Conservation (phyloP, 2,113 vertebrate genomes). For the Cercocebus atys region DNA sequence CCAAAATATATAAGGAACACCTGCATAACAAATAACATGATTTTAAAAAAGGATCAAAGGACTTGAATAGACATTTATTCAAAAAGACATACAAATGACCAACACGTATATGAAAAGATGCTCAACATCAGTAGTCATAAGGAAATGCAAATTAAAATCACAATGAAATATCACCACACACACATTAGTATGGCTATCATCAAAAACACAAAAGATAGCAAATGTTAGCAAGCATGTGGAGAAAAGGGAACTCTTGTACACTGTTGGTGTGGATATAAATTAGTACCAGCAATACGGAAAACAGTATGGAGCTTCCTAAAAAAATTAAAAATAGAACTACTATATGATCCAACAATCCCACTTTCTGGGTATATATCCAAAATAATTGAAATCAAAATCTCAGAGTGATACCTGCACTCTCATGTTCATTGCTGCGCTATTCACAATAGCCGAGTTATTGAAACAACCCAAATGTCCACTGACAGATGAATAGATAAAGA, state of each 20-base stretch:
- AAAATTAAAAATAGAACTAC: background rate
- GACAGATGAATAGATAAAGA: background rate
- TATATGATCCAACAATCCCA: background rate
- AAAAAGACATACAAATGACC: background rate
- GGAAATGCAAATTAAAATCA: background rate
- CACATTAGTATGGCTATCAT: background rate
- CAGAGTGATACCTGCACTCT: background rate
- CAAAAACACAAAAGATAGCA: background rate
- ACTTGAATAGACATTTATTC: background rate
- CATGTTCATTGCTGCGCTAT: background rate
- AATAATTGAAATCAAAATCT: background rate
- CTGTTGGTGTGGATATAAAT: background rate
- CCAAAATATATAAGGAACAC: background rate
- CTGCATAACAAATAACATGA: background rate
- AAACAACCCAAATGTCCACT: background rate
- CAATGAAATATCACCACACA: background rate
- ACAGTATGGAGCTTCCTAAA: background rate
- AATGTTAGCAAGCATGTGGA: background rate
- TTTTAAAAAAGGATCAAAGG: background rate
- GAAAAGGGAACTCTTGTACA: background rate
- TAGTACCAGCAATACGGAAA: background rate
- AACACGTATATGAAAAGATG: background rate
- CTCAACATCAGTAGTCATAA: too few species aligned
- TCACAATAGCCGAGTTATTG: background rate
- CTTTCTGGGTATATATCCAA: background rate